Base-by-base conservation (phyloP, 1,140 invertebrate species). In the Cyrtorhinus lividipennis region DNA sequence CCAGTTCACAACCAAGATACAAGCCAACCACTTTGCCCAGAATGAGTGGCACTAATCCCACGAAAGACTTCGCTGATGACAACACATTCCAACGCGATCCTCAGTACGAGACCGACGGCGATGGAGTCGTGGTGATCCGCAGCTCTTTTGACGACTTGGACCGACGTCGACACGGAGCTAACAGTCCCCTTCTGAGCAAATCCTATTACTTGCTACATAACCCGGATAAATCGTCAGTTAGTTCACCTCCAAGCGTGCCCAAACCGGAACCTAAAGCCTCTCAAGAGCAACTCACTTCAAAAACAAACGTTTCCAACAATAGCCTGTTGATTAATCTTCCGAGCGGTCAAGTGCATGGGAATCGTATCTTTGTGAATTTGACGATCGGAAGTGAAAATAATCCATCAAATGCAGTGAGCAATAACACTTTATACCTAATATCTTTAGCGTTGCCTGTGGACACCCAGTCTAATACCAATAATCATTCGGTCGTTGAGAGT, bases 361-460 rank as follows among this genome's bases (percentile, higher is more conserved):
- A 81, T 74, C 77, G 79, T 65, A 77, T 88, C 66, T 75, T 85
- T 66, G 83, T 88, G 56, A 88, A 88, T 74, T 76, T 88, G 62
- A 86, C 85, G 1, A 86, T 88, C 68, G 80, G 81, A 20, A 80
- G 81, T 62, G 53, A 66, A 25, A 62, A 44, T 61, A 57, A 44
- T 18, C 61, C 62, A 44, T 22, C 22, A 25, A 64, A 56, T 45
- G 38, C 45, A 13, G 38, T 18, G 46, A 38, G 44, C 66, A 76
- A 77, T 67, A 80, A 81, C 67, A 82, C 83, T 46, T 73, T 87
- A 64, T 87, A 86, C 75, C 79, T 85, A 44, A 73, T 87, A 65
- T 86, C 85, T 63, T 79, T 87, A 63, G 83, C 80, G 53, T 79
- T 88, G 61, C 84, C 85, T 5, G 83, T 80, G 64, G 74, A 78